Evolutionary conservation across 2,797 vertebrate species (phyloP).

Genomic region (Halcyon badia): DNA sequence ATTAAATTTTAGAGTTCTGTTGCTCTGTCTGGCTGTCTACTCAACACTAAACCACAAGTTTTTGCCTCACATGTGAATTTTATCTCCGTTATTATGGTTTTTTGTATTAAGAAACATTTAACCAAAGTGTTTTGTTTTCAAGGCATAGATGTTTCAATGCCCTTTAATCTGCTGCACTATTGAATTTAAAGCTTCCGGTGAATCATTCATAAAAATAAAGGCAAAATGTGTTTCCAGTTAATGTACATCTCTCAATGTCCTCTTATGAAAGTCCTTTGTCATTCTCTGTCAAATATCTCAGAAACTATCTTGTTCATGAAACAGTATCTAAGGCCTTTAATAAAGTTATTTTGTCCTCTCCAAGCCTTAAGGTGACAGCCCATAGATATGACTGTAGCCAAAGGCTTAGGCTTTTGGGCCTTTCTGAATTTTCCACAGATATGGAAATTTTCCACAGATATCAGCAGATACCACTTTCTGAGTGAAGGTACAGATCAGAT

Average conservation of each 20-base stretch:
- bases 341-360: background rate
- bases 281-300: background rate
- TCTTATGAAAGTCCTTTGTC: background rate
- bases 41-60: background rate
- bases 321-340: background rate
- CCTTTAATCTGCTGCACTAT: background rate
- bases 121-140: background rate
- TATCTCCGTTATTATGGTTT: background rate
- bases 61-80: background rate
- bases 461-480: background rate
- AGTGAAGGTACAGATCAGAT: background rate
- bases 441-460: too few species aligned
- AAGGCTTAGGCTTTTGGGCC: background rate
- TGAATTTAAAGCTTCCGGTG: background rate
- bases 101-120: background rate
- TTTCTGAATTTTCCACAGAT: background rate
- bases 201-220: constrained; percentile 3
- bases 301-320: background rate
- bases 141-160: background rate
- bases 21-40: background rate
- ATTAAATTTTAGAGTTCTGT: background rate
- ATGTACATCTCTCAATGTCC: background rate
- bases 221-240: background rate
- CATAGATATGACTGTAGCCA: background rate
- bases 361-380: background rate